These are phyloP conservation scores for Plagodis pulveraria DNA, from an alignment of 2,888 invertebrate species.

Conservation along the genomic window DNA sequence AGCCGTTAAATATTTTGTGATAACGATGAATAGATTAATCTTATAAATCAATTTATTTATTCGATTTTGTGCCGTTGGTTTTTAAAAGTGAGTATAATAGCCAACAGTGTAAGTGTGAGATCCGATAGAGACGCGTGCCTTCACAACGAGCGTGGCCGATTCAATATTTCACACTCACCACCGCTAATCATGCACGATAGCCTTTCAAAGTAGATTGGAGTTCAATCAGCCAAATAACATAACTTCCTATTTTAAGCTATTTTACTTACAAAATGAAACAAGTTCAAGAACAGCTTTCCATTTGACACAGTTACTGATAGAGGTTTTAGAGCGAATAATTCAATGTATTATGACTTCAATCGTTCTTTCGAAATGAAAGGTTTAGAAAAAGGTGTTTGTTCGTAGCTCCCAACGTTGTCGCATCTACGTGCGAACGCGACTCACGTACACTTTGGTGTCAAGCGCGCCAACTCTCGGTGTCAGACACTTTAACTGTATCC, in stretches of 20 bases:
- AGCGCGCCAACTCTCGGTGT: conserved; percentile 25
- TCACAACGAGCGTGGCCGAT: conserved; percentile 69
- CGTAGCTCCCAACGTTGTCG: conserved; percentile 17
- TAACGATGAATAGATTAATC: not conserved
- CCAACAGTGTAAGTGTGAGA: conserved; percentile 52
- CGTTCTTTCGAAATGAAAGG: conserved; percentile 24
- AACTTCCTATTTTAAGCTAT: conserved; percentile 23
- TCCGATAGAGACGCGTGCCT: conserved; percentile 66
- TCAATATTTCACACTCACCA: conserved; percentile 76
- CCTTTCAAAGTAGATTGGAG: conserved; percentile 67
- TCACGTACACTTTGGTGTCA: conserved; percentile 32
- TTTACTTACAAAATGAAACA: conserved; percentile 6
- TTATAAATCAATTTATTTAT: not conserved
- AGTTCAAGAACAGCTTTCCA: conserved; percentile 13
- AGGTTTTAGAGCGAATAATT: conserved; percentile 12
- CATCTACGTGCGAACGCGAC: conserved; percentile 35
- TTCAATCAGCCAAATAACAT: conserved; percentile 47
- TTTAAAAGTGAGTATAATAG: conserved; percentile 32
- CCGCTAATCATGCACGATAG: conserved; percentile 74
- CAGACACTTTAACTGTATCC: conserved; percentile 41
- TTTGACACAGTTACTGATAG: conserved; percentile 21
- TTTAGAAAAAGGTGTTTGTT: conserved; percentile 25
- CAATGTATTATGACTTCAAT: conserved; percentile 19
- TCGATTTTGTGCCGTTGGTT: conserved; percentile 4
- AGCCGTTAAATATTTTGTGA: not conserved